A percentile compares a stretch with the other conserved stretches of the same genome.
These are phyloP conservation scores for Alfaro cultratus DNA, from an alignment of 2,797 vertebrate genomes.

Conservation along the genomic window DNA sequence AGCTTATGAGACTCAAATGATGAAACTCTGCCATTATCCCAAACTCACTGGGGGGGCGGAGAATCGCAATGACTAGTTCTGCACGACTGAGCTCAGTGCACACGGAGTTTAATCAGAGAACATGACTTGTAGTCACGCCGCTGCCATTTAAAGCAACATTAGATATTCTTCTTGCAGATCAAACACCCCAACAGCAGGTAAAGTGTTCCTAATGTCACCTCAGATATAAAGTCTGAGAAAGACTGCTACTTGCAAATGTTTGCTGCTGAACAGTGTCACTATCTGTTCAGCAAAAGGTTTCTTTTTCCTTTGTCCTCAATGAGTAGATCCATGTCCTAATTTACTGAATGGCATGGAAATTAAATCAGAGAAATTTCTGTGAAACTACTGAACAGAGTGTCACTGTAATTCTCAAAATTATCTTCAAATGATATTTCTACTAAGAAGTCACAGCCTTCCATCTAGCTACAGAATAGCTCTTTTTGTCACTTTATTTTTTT, in stretches of 20 bases:
- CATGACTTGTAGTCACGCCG: conserved; percentile 6
- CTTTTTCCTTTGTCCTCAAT: background rate
- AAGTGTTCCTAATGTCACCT: background rate
- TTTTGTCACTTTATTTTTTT: background rate
- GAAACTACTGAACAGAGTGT: background rate
- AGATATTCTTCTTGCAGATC: background rate
- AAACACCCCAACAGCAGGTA: conserved; percentile 2
- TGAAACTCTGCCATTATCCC: conserved; percentile 33
- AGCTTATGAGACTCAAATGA: conserved; percentile 50
- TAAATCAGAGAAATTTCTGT: background rate
- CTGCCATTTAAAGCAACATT: background rate
- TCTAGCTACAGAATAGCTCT: background rate
- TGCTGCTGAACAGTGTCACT: background rate
- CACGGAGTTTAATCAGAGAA: conserved; percentile 10
- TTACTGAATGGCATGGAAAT: background rate
- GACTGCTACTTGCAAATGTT: background rate
- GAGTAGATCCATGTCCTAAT: background rate
- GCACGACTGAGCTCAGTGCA: background rate
- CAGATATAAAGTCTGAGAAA: background rate
- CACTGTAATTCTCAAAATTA: too few species aligned
- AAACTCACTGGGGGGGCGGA: conserved; percentile 46
- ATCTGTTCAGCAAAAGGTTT: background rate
- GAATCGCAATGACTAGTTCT: conserved; percentile 26
- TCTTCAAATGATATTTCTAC: background rate
- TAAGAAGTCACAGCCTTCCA: background rate